These are phyloP conservation scores for Bungarus multicinctus DNA, from an alignment of 2,113 vertebrate genomes.

Conservation along the genomic window DNA sequence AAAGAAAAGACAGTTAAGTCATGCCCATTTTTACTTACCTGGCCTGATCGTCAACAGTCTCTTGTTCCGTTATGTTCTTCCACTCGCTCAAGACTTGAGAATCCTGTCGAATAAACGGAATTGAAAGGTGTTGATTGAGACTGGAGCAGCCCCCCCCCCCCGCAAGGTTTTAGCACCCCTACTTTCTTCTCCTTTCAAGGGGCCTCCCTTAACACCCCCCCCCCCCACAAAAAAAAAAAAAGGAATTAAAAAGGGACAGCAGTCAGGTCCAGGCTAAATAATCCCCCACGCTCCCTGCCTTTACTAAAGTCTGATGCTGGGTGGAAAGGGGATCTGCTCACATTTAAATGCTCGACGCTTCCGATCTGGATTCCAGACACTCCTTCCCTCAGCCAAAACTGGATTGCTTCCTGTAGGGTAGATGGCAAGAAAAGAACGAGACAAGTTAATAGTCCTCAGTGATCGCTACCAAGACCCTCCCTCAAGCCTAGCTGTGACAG, in stretches of 20 bases:
- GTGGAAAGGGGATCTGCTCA: background rate
- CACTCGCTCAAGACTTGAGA: constrained; percentile 54
- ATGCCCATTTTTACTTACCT: constrained; percentile 35
- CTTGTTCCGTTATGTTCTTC: constrained; percentile 46
- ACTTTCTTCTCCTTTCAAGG: background rate
- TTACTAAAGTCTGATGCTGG: background rate
- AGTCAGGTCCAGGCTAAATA: background rate
- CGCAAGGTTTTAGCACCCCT: too few species aligned
- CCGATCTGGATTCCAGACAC: constrained; percentile 13
- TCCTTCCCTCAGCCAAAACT: constrained; percentile 9
- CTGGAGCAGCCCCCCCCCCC: background rate
- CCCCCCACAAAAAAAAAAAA: too few species aligned
- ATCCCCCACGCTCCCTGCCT: background rate
- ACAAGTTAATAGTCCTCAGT: background rate
- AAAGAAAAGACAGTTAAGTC: background rate
- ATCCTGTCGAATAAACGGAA: constrained; percentile 19
- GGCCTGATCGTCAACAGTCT: constrained; percentile 32
- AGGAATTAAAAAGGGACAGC: background rate
- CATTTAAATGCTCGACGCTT: background rate
- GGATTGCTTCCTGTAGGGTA: background rate
- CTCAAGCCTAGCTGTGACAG: background rate
- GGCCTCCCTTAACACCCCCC: too few species aligned
- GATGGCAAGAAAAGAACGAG: background rate
- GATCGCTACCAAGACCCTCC: background rate
- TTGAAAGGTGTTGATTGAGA: background rate